Percentiles rank a stretch among this genome's conserved stretches.
These are phyloP conservation scores for Bothrops jararaca DNA, from an alignment of 2,113 vertebrate species.

Conservation along the genomic window DNA sequence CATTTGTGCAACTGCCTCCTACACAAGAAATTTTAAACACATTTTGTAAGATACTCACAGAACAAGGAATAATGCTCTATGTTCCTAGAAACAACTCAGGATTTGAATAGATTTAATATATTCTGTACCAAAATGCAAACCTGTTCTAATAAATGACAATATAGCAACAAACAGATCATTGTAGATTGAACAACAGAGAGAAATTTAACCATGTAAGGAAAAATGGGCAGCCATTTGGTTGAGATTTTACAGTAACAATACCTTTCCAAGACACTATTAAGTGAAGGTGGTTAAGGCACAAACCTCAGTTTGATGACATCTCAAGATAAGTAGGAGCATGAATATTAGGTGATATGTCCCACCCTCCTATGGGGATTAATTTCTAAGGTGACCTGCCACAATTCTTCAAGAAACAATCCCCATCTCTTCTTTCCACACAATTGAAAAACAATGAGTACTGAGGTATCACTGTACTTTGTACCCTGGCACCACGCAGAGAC, in stretches of 20 bases:
- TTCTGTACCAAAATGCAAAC: conserved; percentile 3
- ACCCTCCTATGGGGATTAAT: not conserved
- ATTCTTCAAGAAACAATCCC: not conserved
- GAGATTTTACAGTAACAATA: not conserved
- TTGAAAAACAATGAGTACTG: not conserved
- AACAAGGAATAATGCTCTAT: not conserved
- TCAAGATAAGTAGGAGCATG: not conserved
- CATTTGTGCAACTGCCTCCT: not conserved
- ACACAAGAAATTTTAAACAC: not conserved
- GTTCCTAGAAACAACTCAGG: not conserved
- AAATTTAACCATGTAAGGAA: not conserved
- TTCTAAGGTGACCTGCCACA: not conserved
- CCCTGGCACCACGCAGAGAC: not conserved
- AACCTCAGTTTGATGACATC: not conserved
- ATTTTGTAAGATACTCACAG: not conserved
- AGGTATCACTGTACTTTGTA: not conserved
- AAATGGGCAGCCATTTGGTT: not conserved
- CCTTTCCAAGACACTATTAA: not conserved
- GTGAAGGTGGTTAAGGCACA: not conserved
- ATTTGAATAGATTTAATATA: not conserved
- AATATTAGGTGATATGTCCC: not conserved
- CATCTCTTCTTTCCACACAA: not conserved
- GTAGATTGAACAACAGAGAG: not conserved
- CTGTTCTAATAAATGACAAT: conserved; percentile 3
- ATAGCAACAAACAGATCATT: not conserved